A percentile compares a stretch with the other conserved stretches of the same genome.
Conservation (phyloP, 2,888 invertebrate species). For the Epirrhoe alternata region DNA sequence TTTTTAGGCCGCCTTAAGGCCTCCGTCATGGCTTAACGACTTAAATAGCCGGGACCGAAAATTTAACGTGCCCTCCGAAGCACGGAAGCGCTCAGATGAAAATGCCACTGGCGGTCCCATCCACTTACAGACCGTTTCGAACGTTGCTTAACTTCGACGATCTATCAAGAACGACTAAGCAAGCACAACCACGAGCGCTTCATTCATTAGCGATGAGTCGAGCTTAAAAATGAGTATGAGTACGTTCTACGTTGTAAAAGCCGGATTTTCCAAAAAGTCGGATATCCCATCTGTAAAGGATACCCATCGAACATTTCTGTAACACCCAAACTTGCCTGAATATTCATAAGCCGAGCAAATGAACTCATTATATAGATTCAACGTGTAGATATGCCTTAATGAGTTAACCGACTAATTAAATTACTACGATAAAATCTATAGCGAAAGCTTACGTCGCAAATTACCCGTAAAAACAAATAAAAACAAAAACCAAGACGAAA, state of each 20-base stretch:
- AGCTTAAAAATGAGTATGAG: neutral
- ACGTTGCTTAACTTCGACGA: too few species aligned
- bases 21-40: too few species aligned
- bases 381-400: conserved; percentile 51
- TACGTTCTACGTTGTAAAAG: neutral
- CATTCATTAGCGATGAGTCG: too few species aligned
- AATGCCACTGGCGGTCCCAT: too few species aligned
- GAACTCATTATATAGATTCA: conserved; percentile 67
- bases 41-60: too few species aligned
- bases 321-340: conserved; percentile 61
- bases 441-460: conserved; percentile 62
- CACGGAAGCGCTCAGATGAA: too few species aligned
- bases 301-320: conserved; percentile 54
- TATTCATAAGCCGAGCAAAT: conserved; percentile 78
- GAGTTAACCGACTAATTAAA: conserved; percentile 72
- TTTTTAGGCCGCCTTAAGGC: too few species aligned
- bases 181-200: too few species aligned
- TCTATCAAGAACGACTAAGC: too few species aligned
- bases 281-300: conserved; percentile 6
- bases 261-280: conserved; percentile 5
- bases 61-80: too few species aligned
- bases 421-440: conserved; percentile 57
- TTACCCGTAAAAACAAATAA: conserved; percentile 81
- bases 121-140: too few species aligned
- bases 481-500: conserved; percentile 74